Conservation (phyloP, 2,113 vertebrate genomes). For the Isurus oxyrinchus region DNA sequence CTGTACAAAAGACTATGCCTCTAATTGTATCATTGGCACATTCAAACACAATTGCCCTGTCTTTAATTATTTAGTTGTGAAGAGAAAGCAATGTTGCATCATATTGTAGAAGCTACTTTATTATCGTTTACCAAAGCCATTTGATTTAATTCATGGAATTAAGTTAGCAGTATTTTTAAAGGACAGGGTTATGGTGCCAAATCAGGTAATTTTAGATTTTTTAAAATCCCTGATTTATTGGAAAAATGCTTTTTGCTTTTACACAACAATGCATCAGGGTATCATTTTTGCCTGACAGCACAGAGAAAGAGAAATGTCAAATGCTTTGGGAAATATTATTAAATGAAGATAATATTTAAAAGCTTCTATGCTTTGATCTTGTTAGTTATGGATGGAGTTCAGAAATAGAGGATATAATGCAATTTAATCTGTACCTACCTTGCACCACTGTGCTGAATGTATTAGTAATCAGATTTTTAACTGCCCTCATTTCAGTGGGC, state of each 20-base stretch:
- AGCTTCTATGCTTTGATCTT: constrained; percentile 48
- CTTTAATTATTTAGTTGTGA: constrained; percentile 38
- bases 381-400: constrained; percentile 57
- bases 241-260: constrained; percentile 13
- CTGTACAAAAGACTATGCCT: not conserved
- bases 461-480: constrained; percentile 53
- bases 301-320: constrained; percentile 12
- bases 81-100: constrained; percentile 50
- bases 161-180: constrained; percentile 45
- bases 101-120: constrained; percentile 54
- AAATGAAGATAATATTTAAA: constrained; percentile 38
- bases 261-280: not conserved
- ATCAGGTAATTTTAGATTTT: constrained; percentile 45
- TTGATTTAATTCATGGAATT: constrained; percentile 55
- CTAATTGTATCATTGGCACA: not conserved
- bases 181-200: constrained; percentile 45
- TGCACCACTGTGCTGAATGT: constrained; percentile 46
- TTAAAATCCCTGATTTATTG: constrained; percentile 40
- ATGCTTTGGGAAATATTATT: not conserved
- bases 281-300: not conserved
- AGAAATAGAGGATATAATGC: constrained; percentile 53
- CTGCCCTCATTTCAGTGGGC: constrained; percentile 50
- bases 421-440: constrained; percentile 48
- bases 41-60: not conserved
- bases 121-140: constrained; percentile 59